Conservation (phyloP, 2,113 vertebrate species). For the Anoplopoma fimbria region DNA sequence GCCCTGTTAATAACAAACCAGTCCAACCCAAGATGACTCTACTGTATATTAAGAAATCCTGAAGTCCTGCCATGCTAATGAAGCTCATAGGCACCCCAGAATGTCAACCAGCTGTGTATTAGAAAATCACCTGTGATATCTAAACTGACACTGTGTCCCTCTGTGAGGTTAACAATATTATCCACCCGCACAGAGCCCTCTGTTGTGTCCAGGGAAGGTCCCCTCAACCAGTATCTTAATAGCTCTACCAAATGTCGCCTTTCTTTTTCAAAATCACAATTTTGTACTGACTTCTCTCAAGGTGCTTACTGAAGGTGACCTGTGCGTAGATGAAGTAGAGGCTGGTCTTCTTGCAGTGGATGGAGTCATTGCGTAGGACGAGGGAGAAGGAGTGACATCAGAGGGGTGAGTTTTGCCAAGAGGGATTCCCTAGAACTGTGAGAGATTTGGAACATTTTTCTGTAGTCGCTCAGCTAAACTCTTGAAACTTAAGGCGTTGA, state of each 20-base stretch:
- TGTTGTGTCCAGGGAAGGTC: not conserved
- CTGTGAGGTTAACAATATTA: conserved; percentile 39
- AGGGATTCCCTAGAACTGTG: fast-evolving
- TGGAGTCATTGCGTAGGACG: not conserved
- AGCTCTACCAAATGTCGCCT: fast-evolving
- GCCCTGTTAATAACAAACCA: not conserved
- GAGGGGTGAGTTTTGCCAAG: not conserved
- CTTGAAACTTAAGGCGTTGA: not conserved
- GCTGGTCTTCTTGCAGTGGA: conserved; percentile 29
- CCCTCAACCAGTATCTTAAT: conserved; percentile 22
- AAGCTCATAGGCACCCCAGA: conserved; percentile 76
- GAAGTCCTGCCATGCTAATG: not conserved
- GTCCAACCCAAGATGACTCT: not conserved
- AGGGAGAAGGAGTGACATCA: not conserved
- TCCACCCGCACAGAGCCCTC: conserved; percentile 57
- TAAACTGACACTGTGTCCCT: conserved; percentile 57
- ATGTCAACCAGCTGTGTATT: conserved; percentile 11
- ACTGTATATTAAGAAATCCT: not conserved
- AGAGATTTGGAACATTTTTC: not conserved
- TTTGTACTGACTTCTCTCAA: fast-evolving
- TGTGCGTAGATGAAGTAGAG: conserved; percentile 74
- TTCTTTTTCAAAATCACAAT: conserved; percentile 54
- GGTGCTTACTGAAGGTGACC: conserved; percentile 43
- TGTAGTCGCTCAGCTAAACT: not conserved
- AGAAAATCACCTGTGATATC: not conserved